Base-by-base conservation (phyloP, 2,888 invertebrate genomes). In the Archaeoteleia sp. region DNA sequence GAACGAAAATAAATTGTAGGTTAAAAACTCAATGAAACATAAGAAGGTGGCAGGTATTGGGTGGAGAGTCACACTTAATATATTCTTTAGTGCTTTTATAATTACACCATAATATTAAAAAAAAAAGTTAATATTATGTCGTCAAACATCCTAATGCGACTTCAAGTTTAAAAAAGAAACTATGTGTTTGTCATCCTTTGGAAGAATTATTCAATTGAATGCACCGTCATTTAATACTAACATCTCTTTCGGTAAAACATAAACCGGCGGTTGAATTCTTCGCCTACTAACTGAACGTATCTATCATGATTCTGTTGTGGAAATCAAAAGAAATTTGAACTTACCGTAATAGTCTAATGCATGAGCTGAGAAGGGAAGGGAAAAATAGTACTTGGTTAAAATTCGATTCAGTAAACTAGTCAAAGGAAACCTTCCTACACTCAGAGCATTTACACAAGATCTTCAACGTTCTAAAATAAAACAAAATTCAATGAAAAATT, bases 291-390 rank as follows among this genome's bases (percentile, higher is more conserved):
- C 14, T 60, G 17, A 46, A 42, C 42, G 12, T 55, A 57, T 40
- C 58, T 58, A 58, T 54, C 58, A 60, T 72, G 74, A 77, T 73
- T 71, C 72, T 74, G n/a, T 65, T 71, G 71, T 79, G 70, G 82
- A 79, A 85, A 85, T 80, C 88, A 88, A 89, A 88, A 89, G 90
- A 89, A 91, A 91, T 89, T 90, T 90, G 90, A 91, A 96, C 97
- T 96, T 95, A 97, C 97, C 97, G 95, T 97, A 97, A 90, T 97
- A 97, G 90, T 96, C 97, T 91, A 96, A 95, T 87, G 96, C 95
- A 92, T 95, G 96, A 89, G 96, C 96, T 95, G 83, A 84, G 83
- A 81, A 83, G 79, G 79, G 81, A 79, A 83, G 79, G 81, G 80
- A 83, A 84, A 82, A 85, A 84, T 81, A 81, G 79, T 76, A 82